Percentiles rank a stretch among this genome's conserved stretches.
Evolutionary conservation across 2,888 invertebrate species (phyloP).

Genomic region (Salpingus planirostris): DNA sequence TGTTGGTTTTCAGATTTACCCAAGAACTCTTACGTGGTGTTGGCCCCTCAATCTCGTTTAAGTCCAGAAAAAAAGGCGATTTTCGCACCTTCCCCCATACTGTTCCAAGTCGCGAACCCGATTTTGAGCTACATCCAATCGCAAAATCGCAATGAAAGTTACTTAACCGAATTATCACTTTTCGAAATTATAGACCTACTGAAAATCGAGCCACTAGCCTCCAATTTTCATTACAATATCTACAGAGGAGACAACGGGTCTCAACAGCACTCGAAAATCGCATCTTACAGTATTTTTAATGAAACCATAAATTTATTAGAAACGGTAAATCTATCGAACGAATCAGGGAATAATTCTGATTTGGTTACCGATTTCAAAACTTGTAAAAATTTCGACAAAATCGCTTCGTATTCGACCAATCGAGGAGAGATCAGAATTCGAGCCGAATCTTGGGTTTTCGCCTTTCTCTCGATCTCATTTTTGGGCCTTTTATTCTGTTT

Average conservation of each 20-base stretch:
- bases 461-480: constrained; percentile 56
- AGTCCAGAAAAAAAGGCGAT: constrained; percentile 23
- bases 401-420: no score
- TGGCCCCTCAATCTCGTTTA: constrained; percentile 28
- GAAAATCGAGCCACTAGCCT: constrained; percentile 30
- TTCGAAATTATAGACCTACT: constrained; percentile 22
- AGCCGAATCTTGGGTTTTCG: constrained; percentile 50
- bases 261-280: constrained; percentile 27
- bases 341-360: no score
- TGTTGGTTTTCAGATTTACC: constrained; percentile 36
- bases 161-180: constrained; percentile 22
- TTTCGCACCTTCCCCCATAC: constrained; percentile 30
- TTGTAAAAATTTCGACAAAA: no score
- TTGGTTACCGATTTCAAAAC: no score
- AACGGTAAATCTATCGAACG: no score
- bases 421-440: constrained; percentile 26
- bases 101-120: constrained; percentile 35
- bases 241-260: constrained; percentile 23
- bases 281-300: constrained; percentile 31
- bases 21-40: constrained; percentile 30
- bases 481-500: constrained; percentile 56
- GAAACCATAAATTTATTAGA: no score
- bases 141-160: constrained; percentile 31
- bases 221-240: constrained; percentile 33
- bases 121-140: constrained; percentile 26